Base-by-base conservation (phyloP, 2,113 vertebrate species). In the Rhineura floridana region DNA sequence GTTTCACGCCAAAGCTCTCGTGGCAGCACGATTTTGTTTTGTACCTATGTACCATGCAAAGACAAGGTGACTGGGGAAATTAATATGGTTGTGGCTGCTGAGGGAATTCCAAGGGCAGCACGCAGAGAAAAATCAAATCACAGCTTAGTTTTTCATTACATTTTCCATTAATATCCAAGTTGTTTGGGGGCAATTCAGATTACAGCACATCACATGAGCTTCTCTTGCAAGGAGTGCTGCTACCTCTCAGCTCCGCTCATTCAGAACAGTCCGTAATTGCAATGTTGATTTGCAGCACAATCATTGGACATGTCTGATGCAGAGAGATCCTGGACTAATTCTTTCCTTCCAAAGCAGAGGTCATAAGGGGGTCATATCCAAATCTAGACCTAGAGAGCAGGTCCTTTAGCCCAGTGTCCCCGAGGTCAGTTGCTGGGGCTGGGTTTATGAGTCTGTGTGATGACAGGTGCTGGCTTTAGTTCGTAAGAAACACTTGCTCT, bases 131-230 rank as follows among this genome's bases (percentile, higher is more conserved):
- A 93, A 89, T 77, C 92, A 90, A 93, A 90, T 83, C 19, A 90
- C 28, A 46, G 89, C 87, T 95, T 90, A 89, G 62, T 91, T 95
- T 97, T 97, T 97, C 95, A 92, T 95, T 93, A 96, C 93, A 87
- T 94, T 96, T 95, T 87, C 93, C 92, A 91, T 95, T 96, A 97
- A 96, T 95, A 96, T 95, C 95, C 94, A 93, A 85, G 95, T 91
- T 90, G 91, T 96, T 97, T 96, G 95, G 96, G 87, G 94, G 84
- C 91, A 75, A 55, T 87, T 76, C 65, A 15, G 70, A 89, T 70
- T 72, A 70, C 88, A 88, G 90, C 83, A 17, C 63, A 28, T 39
- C 50, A 4, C 81, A 83, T 42, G 87, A 82, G 81, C 59, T 50
- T 65, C 84, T 84, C 4, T 86, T 48, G 48, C 67, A 10, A 46